phyloP scores from a whole-genome alignment of 2,888 invertebrate genomes.

The Priapulus caudatus region DNA sequence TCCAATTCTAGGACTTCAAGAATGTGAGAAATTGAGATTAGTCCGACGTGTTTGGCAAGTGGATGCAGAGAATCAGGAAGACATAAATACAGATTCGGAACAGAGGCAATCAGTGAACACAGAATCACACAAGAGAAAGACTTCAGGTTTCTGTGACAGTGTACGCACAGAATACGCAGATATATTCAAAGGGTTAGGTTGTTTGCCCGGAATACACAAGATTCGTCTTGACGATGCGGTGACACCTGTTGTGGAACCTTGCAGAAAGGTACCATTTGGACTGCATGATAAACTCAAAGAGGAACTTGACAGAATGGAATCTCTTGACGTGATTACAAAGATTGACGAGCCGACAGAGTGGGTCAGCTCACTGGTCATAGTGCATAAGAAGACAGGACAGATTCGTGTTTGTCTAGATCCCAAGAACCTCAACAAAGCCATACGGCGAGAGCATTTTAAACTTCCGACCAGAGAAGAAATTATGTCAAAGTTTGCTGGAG shows the following conservation, averaged over 20 bases:
- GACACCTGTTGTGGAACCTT: constrained; percentile 16
- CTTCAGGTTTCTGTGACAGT: too few species aligned
- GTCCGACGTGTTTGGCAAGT: too few species aligned
- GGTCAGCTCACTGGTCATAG: constrained; percentile 10
- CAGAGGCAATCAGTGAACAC: too few species aligned
- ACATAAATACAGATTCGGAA: too few species aligned
- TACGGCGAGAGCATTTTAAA: constrained; percentile 20
- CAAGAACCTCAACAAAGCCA: constrained; percentile 18
- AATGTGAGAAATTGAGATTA: too few species aligned
- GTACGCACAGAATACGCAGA: too few species aligned
- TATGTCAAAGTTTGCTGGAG: constrained; percentile 16
- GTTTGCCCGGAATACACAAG: constrained; percentile 16
- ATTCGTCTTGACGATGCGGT: constrained; percentile 12
- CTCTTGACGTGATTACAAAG: constrained; percentile 9
- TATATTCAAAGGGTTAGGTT: constrained; percentile 18
- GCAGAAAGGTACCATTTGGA: constrained; percentile 16
- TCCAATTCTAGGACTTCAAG: too few species aligned
- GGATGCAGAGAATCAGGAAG: too few species aligned
- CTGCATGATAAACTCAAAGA: constrained; percentile 13
- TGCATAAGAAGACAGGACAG: constrained; percentile 6
- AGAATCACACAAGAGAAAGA: too few species aligned
- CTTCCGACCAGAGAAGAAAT: constrained; percentile 21
- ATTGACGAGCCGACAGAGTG: constrained; percentile 9
- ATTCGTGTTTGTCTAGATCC: constrained; percentile 21
- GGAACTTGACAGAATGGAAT: background rate